phyloP scores from a whole-genome alignment of 2,888 invertebrate genomes.

The Fabriciana adippe region DNA sequence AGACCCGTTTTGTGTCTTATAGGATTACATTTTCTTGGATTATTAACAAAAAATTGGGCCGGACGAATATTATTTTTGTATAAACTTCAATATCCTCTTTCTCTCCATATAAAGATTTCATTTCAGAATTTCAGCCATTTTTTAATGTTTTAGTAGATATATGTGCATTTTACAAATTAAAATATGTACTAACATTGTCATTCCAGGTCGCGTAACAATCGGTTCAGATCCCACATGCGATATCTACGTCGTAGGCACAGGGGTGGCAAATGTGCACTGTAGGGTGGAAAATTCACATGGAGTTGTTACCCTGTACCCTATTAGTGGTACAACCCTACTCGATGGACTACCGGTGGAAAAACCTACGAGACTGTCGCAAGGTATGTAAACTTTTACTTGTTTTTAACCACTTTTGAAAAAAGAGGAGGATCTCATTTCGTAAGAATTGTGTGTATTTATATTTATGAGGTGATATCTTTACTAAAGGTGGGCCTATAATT shows the following conservation, averaged over 20 bases:
- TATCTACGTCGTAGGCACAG: constrained; percentile 92
- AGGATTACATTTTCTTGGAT: too few species aligned
- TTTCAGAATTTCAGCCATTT: too few species aligned
- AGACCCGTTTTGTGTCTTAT: too few species aligned
- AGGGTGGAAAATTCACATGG: constrained; percentile 93
- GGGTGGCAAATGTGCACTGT: constrained; percentile 92
- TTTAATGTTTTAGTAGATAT: background rate
- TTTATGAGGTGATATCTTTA: too few species aligned
- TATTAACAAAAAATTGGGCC: too few species aligned
- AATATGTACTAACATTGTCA: background rate
- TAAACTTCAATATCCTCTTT: too few species aligned
- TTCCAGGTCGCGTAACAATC: constrained; percentile 90
- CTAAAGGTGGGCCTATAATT: too few species aligned
- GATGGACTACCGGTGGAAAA: constrained; percentile 88
- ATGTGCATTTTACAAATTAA: constrained; percentile 13
- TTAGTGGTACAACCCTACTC: constrained; percentile 86
- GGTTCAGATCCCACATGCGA: constrained; percentile 91
- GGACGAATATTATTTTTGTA: too few species aligned
- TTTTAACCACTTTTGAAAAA: background rate
- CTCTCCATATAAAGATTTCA: too few species aligned
- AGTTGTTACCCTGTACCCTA: constrained; percentile 92
- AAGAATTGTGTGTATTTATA: too few species aligned
- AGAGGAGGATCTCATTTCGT: too few species aligned
- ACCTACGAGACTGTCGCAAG: constrained; percentile 91
- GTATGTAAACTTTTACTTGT: constrained; percentile 65